Base-by-base conservation (phyloP, 2,113 vertebrate genomes). In the Isichthys henryi region DNA sequence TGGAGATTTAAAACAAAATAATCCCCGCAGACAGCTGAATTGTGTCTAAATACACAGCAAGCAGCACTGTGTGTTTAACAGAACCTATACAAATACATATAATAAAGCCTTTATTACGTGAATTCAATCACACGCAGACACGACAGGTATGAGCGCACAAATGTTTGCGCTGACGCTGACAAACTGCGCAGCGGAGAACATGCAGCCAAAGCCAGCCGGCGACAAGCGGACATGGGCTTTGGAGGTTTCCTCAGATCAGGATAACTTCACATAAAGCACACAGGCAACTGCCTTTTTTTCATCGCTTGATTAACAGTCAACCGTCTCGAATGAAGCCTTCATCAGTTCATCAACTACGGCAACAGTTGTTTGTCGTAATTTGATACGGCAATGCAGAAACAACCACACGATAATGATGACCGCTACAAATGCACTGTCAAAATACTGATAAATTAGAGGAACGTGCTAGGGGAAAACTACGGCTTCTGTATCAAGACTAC, bases 351-450 rank as follows among this genome's bases (percentile, higher is more conserved):
- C 45, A 80, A 80, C 88, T 80, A 53, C 49, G 88, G 88, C 88
- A 88, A 88, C 88, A 88, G 88, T 80, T 89, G 66, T 53, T 83
- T 43, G 58, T 77, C 49, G 86, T 90, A 88, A 90, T 88, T 62
- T 87, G 89, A 88, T 90, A 35, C 80, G 31, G 49, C 70, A 31
- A 83, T 53, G 39, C 43, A 52, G 46, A 35, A 31, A 50, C 85
- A 31, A 39, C n/a, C n/a, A 11, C 43, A 31, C 46, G 49, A 31
- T 52, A 52, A 31, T 17, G 46, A 48, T 86, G 46, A 52, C 23
- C 31, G 23, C 31, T 53, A n/a, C 49, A 86, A 49, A 86, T 9
- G 49, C n/a, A 52, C 27, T 84, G 21, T 66, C 62, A 31, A 66
- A 66, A 50, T 86, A 86, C 49, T 8, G n/a, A 52, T 15, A 52